A percentile compares a stretch with the other conserved stretches of the same genome.
phyloP scores from a whole-genome alignment of 1,140 invertebrate species.

The Hermetia illucens region DNA sequence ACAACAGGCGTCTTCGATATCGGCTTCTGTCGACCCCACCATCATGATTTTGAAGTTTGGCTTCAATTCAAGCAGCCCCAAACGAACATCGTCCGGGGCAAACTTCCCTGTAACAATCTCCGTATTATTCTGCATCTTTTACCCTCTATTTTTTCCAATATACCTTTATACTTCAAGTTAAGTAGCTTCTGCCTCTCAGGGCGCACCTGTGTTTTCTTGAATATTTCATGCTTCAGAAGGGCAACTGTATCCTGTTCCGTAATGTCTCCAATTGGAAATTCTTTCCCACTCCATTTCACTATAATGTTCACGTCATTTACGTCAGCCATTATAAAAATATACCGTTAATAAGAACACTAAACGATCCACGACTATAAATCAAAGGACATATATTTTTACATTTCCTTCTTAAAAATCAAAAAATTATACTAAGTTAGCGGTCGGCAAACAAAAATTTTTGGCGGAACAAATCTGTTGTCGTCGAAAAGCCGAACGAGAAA shows the following conservation, averaged over 20 bases:
- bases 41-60: constrained; percentile 91
- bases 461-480: too few relatives aligned
- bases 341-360: not conserved
- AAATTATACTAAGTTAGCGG: too few relatives aligned
- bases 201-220: constrained; percentile 30
- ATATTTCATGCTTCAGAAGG: constrained; percentile 50
- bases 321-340: constrained; percentile 2
- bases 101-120: constrained; percentile 59
- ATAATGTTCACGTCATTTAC: constrained; percentile 37
- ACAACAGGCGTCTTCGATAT: constrained; percentile 65
- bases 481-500: too few relatives aligned
- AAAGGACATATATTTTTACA: too few relatives aligned
- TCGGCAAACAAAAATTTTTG: too few relatives aligned
- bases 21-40: constrained; percentile 89
- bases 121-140: not conserved
- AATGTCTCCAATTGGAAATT: constrained; percentile 57
- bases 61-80: constrained; percentile 61
- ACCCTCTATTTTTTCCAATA: not conserved
- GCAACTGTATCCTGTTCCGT: constrained; percentile 56
- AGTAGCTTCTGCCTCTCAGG: constrained; percentile 85
- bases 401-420: too few relatives aligned
- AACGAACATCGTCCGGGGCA: constrained; percentile 55
- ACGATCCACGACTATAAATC: too few relatives aligned
- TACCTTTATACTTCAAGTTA: constrained; percentile 87
- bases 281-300: constrained; percentile 87